These are phyloP conservation scores for Lepisosteus osseus DNA, from an alignment of 2,113 vertebrate genomes.

Conservation along the genomic window DNA sequence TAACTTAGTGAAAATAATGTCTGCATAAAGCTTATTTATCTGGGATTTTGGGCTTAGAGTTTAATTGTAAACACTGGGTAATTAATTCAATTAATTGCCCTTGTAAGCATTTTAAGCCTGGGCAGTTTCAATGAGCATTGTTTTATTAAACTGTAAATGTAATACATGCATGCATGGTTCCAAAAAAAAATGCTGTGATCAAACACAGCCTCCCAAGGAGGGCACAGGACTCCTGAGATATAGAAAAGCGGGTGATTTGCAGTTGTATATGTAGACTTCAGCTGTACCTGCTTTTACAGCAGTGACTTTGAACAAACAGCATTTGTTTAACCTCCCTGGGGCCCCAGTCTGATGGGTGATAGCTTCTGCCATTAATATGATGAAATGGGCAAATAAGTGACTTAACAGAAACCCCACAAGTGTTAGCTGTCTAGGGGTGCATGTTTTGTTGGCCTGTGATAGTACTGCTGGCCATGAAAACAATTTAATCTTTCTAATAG, in stretches of 20 bases:
- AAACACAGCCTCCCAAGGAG: too few relatives aligned
- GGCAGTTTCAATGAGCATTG: not conserved
- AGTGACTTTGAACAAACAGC: constrained; percentile 56
- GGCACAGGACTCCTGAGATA: constrained; percentile 44
- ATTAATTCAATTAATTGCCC: constrained; percentile 32
- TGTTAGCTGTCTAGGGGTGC: constrained; percentile 37
- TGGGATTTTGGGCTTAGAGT: constrained; percentile 25
- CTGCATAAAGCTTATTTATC: constrained; percentile 14
- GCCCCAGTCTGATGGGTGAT: constrained; percentile 56
- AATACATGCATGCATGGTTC: not conserved
- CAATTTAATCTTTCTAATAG: constrained; percentile 66
- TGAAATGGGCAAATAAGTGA: constrained; percentile 75
- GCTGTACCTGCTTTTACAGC: constrained; percentile 47
- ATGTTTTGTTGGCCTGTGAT: constrained; percentile 71
- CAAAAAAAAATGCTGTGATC: too few relatives aligned
- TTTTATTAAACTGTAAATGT: constrained; percentile 7
- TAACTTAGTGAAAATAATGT: constrained; percentile 22
- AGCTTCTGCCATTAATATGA: constrained; percentile 66
- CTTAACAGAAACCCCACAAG: constrained; percentile 58
- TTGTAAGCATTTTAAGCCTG: constrained; percentile 14
- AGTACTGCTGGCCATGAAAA: constrained; percentile 68
- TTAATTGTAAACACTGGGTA: constrained; percentile 31
- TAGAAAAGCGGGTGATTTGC: constrained; percentile 60
- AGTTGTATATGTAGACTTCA: constrained; percentile 40
- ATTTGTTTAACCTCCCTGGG: constrained; percentile 61